Evolutionary conservation across 2,797 vertebrate genomes (phyloP), one percentile per base, ranked within the genome.

Genomic region (Onychomys torridus): DNA sequence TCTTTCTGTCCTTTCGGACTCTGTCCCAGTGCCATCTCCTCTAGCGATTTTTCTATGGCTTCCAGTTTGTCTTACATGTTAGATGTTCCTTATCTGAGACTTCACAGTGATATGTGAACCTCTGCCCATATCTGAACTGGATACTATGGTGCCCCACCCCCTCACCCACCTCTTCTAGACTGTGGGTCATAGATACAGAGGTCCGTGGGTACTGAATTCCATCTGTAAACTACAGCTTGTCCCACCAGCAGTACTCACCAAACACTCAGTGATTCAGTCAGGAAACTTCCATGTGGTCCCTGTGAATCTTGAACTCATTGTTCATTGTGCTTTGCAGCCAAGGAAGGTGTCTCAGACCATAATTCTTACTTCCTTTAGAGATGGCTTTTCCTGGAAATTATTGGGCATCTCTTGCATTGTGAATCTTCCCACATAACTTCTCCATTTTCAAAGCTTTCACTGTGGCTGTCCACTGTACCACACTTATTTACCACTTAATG

Each of bases 321-420:
- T 21, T 2, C 61, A 67, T n/a, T 89, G 37, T 91, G 23, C 40
- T 92, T 86, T 92, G 16, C 25, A n/a, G 55, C 85, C 27, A 32
- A 92, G 55, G 34, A 32, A 92, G 55, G 34, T 11, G 82, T n/a
- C 49, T 90, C 11, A 94, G 85, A 71, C 75, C 14, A 23, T 94
- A 91, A 92, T 32, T 93, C 76, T 97, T 87, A 76, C n/a, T 83
- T 87, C 84, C n/a, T 90, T 96, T 89, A 17, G 23, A 86, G 85
- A 82, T 34, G 21, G 11, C 7, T 73, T 92, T 21, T 77, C 25
- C 43, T 55, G 29, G 89, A 82, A 92, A 86, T 77, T 75, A 57
- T 52, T 71, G 10, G 49, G 40, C 46, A 37, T 90, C 34, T 78
- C 21, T 46, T 93, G 21, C 21, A 46, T n/a, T 67, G 37, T 17